phyloP scores from a whole-genome alignment of 2,797 vertebrate genomes.

The Furcifer pardalis region DNA sequence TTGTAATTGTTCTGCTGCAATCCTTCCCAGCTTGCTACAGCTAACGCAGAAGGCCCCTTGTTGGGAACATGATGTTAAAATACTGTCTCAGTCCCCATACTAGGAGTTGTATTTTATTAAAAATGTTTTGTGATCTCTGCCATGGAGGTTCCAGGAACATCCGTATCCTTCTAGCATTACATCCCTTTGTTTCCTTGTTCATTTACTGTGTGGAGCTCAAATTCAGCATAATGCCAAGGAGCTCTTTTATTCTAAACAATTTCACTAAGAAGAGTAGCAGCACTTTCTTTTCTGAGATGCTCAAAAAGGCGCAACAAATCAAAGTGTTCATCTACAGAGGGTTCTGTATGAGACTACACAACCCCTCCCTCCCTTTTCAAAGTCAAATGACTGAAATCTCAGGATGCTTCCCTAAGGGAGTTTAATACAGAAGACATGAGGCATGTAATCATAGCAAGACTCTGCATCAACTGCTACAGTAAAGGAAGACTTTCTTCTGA shows the following conservation, averaged over 20 bases:
- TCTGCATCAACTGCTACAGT: constrained; percentile 11
- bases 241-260: constrained; percentile 6
- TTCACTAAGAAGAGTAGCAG: not conserved
- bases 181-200: not conserved
- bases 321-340: constrained; percentile 7
- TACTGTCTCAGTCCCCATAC: too few species aligned
- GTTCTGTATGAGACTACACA: not conserved
- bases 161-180: not conserved
- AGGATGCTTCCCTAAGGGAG: constrained; percentile 14
- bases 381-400: constrained; percentile 17
- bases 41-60: too few species aligned
- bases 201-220: not conserved
- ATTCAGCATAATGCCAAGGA: not conserved
- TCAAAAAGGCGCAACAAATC: not conserved
- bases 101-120: too few species aligned
- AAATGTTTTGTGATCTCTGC: not conserved
- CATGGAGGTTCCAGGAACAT: not conserved
- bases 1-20: too few species aligned
- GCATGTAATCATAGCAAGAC: constrained; percentile 37
- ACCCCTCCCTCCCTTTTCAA: not conserved
- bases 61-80: too few species aligned
- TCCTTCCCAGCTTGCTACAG: too few species aligned
- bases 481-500: constrained; percentile 27
- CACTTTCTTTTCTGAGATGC: not conserved
- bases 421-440: constrained; percentile 28